Evolutionary conservation across 2,113 vertebrate genomes (phyloP), one percentile per base, ranked within the genome.

Genomic region (Smithornis capensis): DNA sequence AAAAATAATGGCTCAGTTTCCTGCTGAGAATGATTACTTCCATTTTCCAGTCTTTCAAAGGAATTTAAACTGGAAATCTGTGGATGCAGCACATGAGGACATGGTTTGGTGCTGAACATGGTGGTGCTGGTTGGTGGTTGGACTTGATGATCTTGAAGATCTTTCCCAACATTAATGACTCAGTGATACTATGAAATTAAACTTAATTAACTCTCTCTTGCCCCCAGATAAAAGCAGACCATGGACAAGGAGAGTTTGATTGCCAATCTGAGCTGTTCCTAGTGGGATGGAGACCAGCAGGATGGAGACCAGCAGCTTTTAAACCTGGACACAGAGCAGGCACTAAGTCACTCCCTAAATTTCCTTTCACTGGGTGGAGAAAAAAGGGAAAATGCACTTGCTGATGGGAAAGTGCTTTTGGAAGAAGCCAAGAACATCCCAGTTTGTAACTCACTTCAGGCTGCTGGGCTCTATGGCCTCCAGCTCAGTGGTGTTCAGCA

Each of bases 401-500:
- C 45, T 47, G 49, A 12, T 13, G 24, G 27, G 29, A 42, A 78
- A 55, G 5, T 4, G 33, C 19, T 91, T 81, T 65, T 14, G 11
- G 38, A 31, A 80, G 47, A 19, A 85, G 27, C 23, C 29, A 12
- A 29, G 25, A 63, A 31, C 17, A 27, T 3, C 22, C 16, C n/a
- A 42, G 0, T 4, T 4, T 29, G 18, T 31, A 27, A 89, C 98
- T 98, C 87, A 99, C 99, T 44, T 90, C 50, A 99, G 44, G 79
- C 59, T 97, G 14, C 11, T 6, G 40, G 84, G 12, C 4, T 90
- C 57, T 81, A 99, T 97, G 14, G 2, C 90, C 4, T 22, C 10
- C 44, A 99, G 63, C 25, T 98, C 67, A 0, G 65, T 53, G 0
- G 5, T 27, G 2, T 91, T 94, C 55, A 99, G 95, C 12, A 83